phyloP scores from a whole-genome alignment of 1,140 invertebrate species.

The Eupristina koningsbergeri region DNA sequence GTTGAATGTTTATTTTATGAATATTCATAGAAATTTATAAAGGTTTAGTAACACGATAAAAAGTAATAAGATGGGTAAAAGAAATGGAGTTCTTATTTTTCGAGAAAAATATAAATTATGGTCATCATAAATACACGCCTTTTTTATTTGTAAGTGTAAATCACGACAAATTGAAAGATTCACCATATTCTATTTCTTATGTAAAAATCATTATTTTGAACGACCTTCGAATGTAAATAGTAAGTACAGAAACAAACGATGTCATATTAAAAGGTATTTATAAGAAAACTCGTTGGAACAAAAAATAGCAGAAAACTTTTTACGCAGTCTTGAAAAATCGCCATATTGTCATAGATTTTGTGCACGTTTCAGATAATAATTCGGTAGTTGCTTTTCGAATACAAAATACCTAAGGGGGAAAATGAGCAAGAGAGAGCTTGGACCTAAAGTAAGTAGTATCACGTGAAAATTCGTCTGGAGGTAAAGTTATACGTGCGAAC shows the following conservation, averaged over 20 bases:
- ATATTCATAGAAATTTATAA: neutral
- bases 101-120: too few relatives aligned
- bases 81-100: too few relatives aligned
- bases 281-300: neutral
- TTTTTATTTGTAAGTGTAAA: too few relatives aligned
- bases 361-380: constrained; percentile 7
- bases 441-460: neutral
- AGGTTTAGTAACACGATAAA: too few relatives aligned
- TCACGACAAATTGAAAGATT: too few relatives aligned
- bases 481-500: neutral
- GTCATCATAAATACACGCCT: too few relatives aligned
- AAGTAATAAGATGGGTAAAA: too few relatives aligned
- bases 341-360: neutral
- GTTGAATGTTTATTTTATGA: too few relatives aligned
- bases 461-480: neutral
- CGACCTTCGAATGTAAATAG: neutral
- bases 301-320: neutral
- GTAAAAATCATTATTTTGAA: neutral
- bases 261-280: constrained; percentile 13
- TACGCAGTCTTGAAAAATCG: neutral
- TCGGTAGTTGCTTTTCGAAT: neutral
- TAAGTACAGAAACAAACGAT: neutral
- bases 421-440: neutral
- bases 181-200: too few relatives aligned
- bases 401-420: neutral